Evolutionary conservation across 2,113 vertebrate species (phyloP).

Genomic region (Tringa solitaria): DNA sequence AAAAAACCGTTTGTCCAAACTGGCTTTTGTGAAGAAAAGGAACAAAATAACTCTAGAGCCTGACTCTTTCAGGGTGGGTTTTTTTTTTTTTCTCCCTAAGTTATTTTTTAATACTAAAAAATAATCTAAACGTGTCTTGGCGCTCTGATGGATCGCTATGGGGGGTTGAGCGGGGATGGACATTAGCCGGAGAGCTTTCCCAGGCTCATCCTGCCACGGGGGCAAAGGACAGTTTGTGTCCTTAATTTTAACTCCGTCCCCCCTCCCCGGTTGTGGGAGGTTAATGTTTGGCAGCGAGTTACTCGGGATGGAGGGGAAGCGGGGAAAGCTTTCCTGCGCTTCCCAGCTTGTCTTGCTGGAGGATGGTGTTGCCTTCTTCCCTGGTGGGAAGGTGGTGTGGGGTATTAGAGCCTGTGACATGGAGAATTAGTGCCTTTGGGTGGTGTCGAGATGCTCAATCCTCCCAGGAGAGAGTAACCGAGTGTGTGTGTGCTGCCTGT

Average conservation of each 20-base stretch:
- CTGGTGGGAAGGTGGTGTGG: background rate
- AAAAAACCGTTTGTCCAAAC: background rate
- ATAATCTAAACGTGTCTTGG: background rate
- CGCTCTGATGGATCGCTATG: rapidly evolving
- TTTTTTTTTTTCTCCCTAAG: background rate
- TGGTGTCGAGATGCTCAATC: rapidly evolving
- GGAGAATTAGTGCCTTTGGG: background rate
- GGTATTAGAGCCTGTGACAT: background rate
- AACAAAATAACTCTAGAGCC: background rate
- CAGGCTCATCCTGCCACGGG: background rate
- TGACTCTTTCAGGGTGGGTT: background rate
- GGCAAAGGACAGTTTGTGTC: background rate
- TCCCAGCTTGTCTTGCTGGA: background rate
- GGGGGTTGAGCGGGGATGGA: background rate
- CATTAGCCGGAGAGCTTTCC: rapidly evolving
- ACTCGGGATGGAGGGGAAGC: background rate
- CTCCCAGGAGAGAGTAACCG: background rate
- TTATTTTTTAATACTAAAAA: background rate
- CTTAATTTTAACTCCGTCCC: background rate
- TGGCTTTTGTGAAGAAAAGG: background rate
- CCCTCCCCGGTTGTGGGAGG: background rate
- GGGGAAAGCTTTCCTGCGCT: background rate
- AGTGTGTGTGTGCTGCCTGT: background rate
- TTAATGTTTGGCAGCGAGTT: background rate
- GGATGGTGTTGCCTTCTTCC: background rate